phyloP scores from a whole-genome alignment of 1,140 invertebrate species.

The Gerris buenoi region DNA sequence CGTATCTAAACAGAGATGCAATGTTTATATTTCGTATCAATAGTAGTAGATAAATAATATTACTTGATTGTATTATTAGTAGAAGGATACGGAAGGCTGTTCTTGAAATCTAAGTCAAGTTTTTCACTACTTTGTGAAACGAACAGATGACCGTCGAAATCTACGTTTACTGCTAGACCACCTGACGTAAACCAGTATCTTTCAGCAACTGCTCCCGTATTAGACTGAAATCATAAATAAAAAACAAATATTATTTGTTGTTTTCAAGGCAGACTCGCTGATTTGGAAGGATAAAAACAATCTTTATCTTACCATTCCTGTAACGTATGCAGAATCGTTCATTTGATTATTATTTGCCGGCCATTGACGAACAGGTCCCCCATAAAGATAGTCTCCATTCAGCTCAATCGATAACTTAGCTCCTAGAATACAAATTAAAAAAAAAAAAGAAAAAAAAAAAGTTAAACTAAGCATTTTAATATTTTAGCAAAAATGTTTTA shows the following conservation, averaged over 20 bases:
- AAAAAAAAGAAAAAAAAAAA: no score
- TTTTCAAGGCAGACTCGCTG: no score
- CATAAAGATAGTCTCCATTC: slow-evolving; percentile 2
- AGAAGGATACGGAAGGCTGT: slow-evolving; percentile 7
- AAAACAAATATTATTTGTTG: no score
- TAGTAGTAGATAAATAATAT: no score
- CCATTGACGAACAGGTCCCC: not conserved
- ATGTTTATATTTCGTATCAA: no score
- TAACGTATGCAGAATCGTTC: not conserved
- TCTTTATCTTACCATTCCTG: not conserved
- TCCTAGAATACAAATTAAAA: no score
- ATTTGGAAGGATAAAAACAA: not conserved
- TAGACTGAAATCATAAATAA: no score
- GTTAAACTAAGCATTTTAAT: no score
- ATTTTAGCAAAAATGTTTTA: no score
- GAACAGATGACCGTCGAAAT: slow-evolving; percentile 1
- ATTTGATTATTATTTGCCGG: not conserved
- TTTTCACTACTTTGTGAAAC: not conserved
- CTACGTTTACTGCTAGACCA: slow-evolving; percentile 2
- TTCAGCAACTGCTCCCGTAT: slow-evolving; percentile 2
- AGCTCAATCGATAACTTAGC: not conserved
- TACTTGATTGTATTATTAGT: not conserved
- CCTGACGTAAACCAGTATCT: slow-evolving; percentile 5
- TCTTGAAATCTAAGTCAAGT: not conserved
- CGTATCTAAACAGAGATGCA: no score